Evolutionary conservation across 2,797 vertebrate genomes (phyloP).

Genomic region (Danio aesculapii): DNA sequence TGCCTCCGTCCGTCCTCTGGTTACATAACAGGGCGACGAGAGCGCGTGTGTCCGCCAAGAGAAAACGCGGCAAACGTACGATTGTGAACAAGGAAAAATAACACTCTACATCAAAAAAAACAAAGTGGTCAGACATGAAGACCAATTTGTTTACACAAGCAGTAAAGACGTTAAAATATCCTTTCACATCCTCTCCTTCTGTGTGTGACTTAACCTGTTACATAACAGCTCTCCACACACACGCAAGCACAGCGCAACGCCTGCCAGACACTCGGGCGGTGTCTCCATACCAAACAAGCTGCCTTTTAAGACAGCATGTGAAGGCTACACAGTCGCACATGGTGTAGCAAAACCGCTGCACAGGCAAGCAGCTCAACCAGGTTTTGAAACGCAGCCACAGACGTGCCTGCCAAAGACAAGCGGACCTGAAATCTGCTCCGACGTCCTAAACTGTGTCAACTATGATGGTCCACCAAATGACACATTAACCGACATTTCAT

Average conservation of each 20-base stretch:
- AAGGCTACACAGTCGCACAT: not conserved
- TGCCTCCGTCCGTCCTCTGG: slow-evolving; percentile 16
- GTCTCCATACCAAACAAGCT: not conserved
- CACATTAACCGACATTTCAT: slow-evolving; percentile 34
- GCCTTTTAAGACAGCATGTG: slow-evolving; percentile 35
- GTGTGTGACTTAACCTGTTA: slow-evolving; percentile 84
- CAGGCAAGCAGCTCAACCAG: not conserved
- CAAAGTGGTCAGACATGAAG: slow-evolving; percentile 13
- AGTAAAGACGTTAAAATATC: slow-evolving; percentile 30
- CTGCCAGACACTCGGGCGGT: slow-evolving; percentile 31
- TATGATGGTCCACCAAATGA: slow-evolving; percentile 19
- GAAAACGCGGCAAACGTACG: slow-evolving; percentile 12
- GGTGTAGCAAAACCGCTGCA: not conserved
- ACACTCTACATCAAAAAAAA: not conserved
- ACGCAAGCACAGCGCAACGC: slow-evolving; percentile 27
- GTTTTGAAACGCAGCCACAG: slow-evolving; percentile 2
- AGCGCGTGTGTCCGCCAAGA: not conserved
- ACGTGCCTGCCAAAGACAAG: slow-evolving; percentile 21
- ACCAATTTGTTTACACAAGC: slow-evolving; percentile 1
- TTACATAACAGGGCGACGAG: slow-evolving; percentile 48
- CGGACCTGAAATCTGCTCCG: slow-evolving; percentile 36
- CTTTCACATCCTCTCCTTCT: slow-evolving; percentile 57
- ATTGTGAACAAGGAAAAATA: not conserved
- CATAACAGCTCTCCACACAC: slow-evolving; percentile 75
- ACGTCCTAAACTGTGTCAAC: slow-evolving; percentile 1